A percentile compares a stretch with the other conserved stretches of the same genome.
These are phyloP conservation scores for Tachina lurida DNA, from an alignment of 2,888 invertebrate species.

Conservation along the genomic window DNA sequence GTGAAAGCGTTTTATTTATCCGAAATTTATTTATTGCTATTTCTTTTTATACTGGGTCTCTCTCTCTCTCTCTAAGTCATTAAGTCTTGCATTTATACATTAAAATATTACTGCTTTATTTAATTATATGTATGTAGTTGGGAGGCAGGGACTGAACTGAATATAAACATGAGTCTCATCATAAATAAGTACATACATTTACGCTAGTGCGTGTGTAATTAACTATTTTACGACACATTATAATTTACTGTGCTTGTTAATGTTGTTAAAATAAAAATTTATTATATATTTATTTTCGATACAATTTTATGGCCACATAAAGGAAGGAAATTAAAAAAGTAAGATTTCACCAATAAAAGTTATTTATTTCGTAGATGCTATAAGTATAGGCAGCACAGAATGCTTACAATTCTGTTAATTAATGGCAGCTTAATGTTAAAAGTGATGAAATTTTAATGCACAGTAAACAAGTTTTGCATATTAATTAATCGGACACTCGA, in stretches of 20 bases:
- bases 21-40: conserved; percentile 56
- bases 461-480: not conserved
- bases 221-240: conserved; percentile 37
- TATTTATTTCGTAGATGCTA: not conserved
- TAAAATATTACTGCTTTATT: conserved; percentile 5
- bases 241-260: conserved; percentile 43
- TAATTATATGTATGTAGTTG: not conserved
- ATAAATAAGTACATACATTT: not conserved
- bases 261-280: conserved; percentile 43
- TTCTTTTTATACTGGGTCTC: conserved; percentile 11
- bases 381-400: not conserved
- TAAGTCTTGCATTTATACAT: not conserved
- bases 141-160: not conserved
- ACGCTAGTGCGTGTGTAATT: conserved; percentile 9
- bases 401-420: conserved; percentile 22
- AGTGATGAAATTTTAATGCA: conserved; percentile 18
- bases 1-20: conserved; percentile 56
- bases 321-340: conserved; percentile 2
- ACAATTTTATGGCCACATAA: conserved; percentile 27
- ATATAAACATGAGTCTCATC: not conserved
- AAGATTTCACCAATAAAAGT: not conserved
- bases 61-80: not conserved
- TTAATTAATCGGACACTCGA: not conserved
- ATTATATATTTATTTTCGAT: not conserved
- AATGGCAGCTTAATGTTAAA: conserved; percentile 3